Base-by-base conservation (phyloP, 1,140 invertebrate species). In the Camponotus vicinus region DNA sequence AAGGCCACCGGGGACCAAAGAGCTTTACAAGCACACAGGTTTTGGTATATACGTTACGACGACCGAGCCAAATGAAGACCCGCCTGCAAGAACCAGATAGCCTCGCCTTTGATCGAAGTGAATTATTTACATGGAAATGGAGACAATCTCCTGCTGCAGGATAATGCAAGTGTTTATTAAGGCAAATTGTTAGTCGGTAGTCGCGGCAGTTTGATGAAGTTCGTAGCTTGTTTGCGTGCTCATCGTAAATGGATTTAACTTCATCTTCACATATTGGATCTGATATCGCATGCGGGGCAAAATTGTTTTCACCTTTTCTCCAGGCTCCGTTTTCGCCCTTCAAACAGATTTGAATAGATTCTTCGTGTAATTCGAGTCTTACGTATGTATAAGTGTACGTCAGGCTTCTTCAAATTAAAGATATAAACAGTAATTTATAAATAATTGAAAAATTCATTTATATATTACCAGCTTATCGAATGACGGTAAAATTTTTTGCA, bases 1-100 rank as follows among this genome's bases (percentile, higher is more conserved):
- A 97, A 96, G 40, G 96, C 95, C 13, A 97, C 97, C 76, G 97
- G 95, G 64, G 97, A 96, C 83, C 96, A 97, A 55, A 97, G 95
- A 11, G 96, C 95, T 85, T 78, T 76, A 85, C 70, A 85, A 78
- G 70, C 82, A 69, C 49, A 67, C 49, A 67, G 82, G 32, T 78
- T 85, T 85, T 66, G 59, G 61, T 85, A 66, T 85, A 67, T 78
- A 78, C 57, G 71, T 85, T 76, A 59, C 82, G 40, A 64, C 82
- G 73, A 85, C 82, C 75, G 45, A 27, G 69, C 79, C 79, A 83
- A 83, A 83, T 83, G 79, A 83, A 83, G 79, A 73, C 79, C 79
- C 69, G 79, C 79, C 79, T 83, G 79, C 79, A 83, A 83, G 79
- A 83, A 83, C 40, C 69, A 76, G 82, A 85, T 85, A 85, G 82